These are phyloP conservation scores for Acanthopleura granulata DNA, from an alignment of 2,888 invertebrate species.

Conservation along the genomic window DNA sequence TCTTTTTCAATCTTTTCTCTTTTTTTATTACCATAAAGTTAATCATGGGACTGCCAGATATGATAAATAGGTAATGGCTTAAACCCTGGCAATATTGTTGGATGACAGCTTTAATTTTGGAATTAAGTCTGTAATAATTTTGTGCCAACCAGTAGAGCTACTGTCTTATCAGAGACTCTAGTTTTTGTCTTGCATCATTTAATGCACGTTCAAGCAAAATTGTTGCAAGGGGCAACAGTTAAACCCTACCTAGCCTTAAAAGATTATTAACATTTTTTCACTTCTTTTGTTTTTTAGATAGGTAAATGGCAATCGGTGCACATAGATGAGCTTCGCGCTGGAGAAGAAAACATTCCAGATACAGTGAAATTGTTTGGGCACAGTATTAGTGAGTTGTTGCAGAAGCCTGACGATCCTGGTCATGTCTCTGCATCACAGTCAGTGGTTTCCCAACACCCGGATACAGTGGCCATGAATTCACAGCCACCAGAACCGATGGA, in stretches of 20 bases:
- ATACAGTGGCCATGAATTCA: background rate
- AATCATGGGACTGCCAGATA: too few species aligned
- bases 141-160: too few species aligned
- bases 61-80: too few species aligned
- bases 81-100: too few species aligned
- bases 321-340: conserved; percentile 55
- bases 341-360: conserved; percentile 38
- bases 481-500: background rate
- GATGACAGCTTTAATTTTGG: too few species aligned
- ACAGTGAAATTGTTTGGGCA: conserved; percentile 38
- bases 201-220: background rate
- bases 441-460: background rate
- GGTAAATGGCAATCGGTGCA: conserved; percentile 63
- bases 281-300: conserved; percentile 38
- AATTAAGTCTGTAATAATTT: too few species aligned
- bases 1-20: too few species aligned
- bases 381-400: conserved; percentile 29
- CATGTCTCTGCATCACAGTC: background rate
- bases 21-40: too few species aligned
- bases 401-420: background rate
- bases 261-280: background rate
- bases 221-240: background rate
- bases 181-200: too few species aligned
- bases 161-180: too few species aligned
- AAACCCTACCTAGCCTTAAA: too few species aligned